Percentiles rank a stretch among this genome's conserved stretches.
These are phyloP conservation scores for Zoanthus gigantus DNA, from an alignment of 92 coral and sea anemone genomes.

Conservation along the genomic window DNA sequence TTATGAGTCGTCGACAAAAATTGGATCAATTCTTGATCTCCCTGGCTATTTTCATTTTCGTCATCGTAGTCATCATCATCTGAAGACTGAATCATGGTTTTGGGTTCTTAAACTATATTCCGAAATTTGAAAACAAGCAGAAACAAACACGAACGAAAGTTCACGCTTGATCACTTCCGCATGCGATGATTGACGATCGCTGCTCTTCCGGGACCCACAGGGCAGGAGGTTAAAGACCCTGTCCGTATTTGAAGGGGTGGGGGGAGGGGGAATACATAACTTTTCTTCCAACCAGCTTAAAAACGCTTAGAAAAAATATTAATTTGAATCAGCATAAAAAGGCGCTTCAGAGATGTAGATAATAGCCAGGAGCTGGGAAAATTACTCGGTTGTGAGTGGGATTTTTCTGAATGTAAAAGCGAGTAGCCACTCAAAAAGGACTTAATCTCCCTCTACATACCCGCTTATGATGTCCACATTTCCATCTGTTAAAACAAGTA, in stretches of 20 bases:
- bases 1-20: not conserved
- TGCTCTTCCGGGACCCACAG: conserved; percentile 18
- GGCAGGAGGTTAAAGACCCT: not conserved
- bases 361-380: no score
- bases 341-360: no score
- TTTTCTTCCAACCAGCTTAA: no score
- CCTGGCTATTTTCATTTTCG: conserved; percentile 11
- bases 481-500: no score
- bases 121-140: not conserved
- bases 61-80: conserved; percentile 29
- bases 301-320: no score
- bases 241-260: not conserved
- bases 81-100: conserved; percentile 34
- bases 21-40: conserved; percentile 19
- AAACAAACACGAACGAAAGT: not conserved
- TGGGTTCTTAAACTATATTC: not conserved
- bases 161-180: conserved; percentile 32
- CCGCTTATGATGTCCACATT: no score
- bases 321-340: no score
- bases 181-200: conserved; percentile 18
- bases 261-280: not conserved
- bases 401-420: no score
- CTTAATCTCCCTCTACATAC: no score
- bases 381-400: no score
- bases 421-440: no score